Evolutionary conservation across 1,140 invertebrate genomes (phyloP).

Genomic region (Leptinotarsa defecta): DNA sequence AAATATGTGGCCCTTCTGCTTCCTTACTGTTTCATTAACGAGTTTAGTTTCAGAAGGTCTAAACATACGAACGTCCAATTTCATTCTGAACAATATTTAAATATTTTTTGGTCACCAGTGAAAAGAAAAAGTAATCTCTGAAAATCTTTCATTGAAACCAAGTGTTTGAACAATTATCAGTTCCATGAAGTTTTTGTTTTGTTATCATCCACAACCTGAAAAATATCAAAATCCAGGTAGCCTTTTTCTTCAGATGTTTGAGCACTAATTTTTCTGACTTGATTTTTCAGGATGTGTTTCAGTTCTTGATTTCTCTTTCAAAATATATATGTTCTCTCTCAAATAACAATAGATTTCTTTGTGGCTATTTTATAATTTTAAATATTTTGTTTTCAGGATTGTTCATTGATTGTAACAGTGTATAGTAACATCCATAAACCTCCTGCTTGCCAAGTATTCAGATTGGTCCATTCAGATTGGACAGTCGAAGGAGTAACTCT

Average conservation of each 20-base stretch:
- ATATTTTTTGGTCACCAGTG: no score
- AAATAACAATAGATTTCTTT: no score
- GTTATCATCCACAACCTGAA: not conserved
- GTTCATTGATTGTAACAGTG: conserved; percentile 83
- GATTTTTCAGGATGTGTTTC: no score
- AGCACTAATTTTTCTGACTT: not conserved
- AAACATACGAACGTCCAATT: no score
- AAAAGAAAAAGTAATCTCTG: not conserved
- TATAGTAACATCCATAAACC: conserved; percentile 86
- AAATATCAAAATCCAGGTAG: no score
- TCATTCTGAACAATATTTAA: no score
- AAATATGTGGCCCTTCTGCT: no score
- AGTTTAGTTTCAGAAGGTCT: no score
- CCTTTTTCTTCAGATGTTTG: conserved; percentile 2
- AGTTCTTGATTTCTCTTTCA: no score
- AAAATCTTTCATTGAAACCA: not conserved
- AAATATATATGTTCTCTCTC: no score
- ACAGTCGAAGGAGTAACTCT: conserved; percentile 70
- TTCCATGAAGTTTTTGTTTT: not conserved
- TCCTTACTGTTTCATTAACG: no score
- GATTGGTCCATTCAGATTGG: conserved; percentile 67
- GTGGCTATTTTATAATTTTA: not conserved
- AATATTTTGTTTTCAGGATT: conserved; percentile 64
- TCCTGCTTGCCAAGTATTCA: conserved; percentile 81
- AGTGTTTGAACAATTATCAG: no score